A percentile compares a stretch with the other conserved stretches of the same genome.
phyloP scores from a whole-genome alignment of 1,140 invertebrate species.

The Wiebesia pumilae region DNA sequence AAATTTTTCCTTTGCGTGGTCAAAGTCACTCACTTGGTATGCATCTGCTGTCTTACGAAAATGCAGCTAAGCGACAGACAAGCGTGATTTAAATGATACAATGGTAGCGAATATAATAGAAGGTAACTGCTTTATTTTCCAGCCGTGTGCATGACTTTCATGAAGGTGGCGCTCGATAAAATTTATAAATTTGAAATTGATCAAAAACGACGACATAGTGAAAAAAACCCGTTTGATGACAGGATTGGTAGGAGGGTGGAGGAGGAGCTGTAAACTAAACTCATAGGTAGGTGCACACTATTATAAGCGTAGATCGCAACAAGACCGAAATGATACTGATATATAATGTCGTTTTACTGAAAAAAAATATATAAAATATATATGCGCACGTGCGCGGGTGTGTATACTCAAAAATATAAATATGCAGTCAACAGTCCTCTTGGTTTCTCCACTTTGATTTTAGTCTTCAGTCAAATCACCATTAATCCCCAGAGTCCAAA shows the following conservation, averaged over 20 bases:
- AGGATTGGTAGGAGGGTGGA: not conserved
- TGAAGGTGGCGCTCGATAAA: constrained; percentile 35
- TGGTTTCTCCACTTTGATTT: not conserved
- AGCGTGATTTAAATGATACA: not conserved
- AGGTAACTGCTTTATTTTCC: not conserved
- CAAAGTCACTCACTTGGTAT: not conserved
- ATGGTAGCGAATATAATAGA: not conserved
- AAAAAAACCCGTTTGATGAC: no score
- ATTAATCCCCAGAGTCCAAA: not conserved
- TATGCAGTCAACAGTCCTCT: no score
- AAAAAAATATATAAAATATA: no score
- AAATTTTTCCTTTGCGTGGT: not conserved
- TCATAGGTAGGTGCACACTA: not conserved
- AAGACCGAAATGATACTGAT: no score
- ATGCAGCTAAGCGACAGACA: not conserved
- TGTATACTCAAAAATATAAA: no score
- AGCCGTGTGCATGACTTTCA: not conserved
- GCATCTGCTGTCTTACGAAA: not conserved
- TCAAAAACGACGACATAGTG: not conserved
- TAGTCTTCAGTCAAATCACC: not conserved
- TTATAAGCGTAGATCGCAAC: no score
- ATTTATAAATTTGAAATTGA: constrained; percentile 28
- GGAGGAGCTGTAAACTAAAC: not conserved
- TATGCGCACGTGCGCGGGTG: no score
- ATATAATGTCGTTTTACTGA: no score